Evolutionary conservation across 2,888 invertebrate species (phyloP).

Genomic region (Steromphala cineraria): DNA sequence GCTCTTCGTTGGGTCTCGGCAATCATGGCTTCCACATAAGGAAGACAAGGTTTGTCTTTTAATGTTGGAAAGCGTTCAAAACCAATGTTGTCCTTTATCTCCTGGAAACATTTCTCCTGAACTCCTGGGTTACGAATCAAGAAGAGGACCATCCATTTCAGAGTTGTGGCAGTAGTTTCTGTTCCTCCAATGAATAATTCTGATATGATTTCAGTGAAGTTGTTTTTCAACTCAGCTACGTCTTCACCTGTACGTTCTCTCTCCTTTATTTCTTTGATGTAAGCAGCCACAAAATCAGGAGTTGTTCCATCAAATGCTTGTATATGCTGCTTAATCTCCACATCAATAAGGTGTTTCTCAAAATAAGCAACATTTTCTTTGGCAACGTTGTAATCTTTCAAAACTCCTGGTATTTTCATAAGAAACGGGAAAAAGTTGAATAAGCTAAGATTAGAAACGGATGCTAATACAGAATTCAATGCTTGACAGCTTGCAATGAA

Average conservation of each 20-base stretch:
- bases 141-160: slow-evolving; percentile 88
- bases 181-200: slow-evolving; percentile 44
- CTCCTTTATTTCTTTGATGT: slow-evolving; percentile 18
- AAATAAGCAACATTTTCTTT: background rate
- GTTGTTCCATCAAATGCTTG: slow-evolving; percentile 9
- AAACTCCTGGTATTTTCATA: slow-evolving; percentile 21
- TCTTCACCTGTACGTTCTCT: slow-evolving; percentile 6
- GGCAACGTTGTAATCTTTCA: background rate
- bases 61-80: slow-evolving; percentile 26
- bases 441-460: background rate
- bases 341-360: background rate
- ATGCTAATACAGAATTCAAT: background rate
- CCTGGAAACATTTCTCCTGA: slow-evolving; percentile 18
- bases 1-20: slow-evolving; percentile 40
- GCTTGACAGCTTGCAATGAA: background rate
- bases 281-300: slow-evolving; percentile 15
- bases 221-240: background rate
- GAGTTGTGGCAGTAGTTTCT: slow-evolving; percentile 74
- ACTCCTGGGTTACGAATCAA: slow-evolving; percentile 85
- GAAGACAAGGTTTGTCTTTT: slow-evolving; percentile 10
- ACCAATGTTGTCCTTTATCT: slow-evolving; percentile 50
- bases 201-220: slow-evolving; percentile 4
- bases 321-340: background rate
- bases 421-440: slow-evolving; percentile 15
- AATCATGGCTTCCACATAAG: slow-evolving; percentile 21